Base-by-base conservation (phyloP, 2,113 vertebrate genomes). In the Misgurnus anguillicaudatus region DNA sequence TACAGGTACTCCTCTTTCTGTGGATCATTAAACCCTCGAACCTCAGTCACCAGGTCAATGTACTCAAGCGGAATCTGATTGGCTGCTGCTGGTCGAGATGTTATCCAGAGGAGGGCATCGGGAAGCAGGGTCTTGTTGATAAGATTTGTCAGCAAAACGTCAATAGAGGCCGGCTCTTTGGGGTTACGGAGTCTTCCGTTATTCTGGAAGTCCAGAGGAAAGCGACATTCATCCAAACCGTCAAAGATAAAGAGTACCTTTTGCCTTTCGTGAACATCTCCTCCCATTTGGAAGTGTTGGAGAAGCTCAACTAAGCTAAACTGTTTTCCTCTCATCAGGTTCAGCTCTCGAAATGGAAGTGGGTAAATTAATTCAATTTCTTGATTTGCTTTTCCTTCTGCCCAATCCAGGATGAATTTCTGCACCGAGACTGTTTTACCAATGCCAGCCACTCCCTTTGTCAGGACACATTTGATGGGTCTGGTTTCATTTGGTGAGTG, bases 1-100 rank as follows among this genome's bases (percentile, higher is more conserved):
- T 57, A 75, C 64, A 83, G 65, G 60, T 79, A 83, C 47, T 83
- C 81, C 38, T 79, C 70, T 24, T 83, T 83, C 58, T 83, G 81
- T 0, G 55, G 71, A 48, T 83, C 81, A 75, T 75, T 83, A 75
- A 83, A 83, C 17, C 77, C 77, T 75, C 81, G 81, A 57, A 83
- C 72, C 51, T 83, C 81, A 38, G 61, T 83, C 41, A 83, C 45
- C 38, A 79, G 38, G 58, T 76, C 47, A 38, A 83, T 64, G n/a
- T 51, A 64, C 47, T 57, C 62, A 38, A n/a, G 6, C 24, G 81
- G 81, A 21, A 82, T 82, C 63, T 75, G 81, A 63, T 16, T 63
- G 70, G 77, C 63, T 38, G 81, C 81, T 39, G 81, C 81, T 55
- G 81, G 81, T 19, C 76, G 81, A 31, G 75, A 68, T 6, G 80